Base-by-base conservation (phyloP, 2,797 vertebrate genomes). In the Semotilus atromaculatus region DNA sequence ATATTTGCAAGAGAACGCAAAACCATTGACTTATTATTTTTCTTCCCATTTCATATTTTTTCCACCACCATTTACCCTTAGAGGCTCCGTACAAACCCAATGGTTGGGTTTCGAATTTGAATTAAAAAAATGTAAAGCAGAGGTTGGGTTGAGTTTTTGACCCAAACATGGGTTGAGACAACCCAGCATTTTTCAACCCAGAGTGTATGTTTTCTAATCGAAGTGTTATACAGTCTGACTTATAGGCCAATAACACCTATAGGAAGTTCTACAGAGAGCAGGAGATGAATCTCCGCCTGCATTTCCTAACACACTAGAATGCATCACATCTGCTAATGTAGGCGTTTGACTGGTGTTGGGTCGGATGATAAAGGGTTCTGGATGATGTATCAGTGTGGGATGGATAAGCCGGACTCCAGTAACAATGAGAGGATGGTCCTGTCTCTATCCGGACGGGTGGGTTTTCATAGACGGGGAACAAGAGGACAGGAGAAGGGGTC, bases 371-470 rank as follows among this genome's bases (percentile, higher is more conserved):
- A 64, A 62, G 34, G 21, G 66, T 6, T 55, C 31, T 29, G 23
- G 74, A 26, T 58, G 58, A 68, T 74, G 80, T 81, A 68, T 64
- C 34, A 60, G 62, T 13, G 62, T 70, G n/a, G 29, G 86, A 80
- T 78, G 84, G 86, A 90, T 85, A 86, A 88, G 79, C 83, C 48
- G 5, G 71, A 53, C 75, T 74, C 55, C 31, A 79, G 87, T 87
- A 91, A 95, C 95, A 96, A 95, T 94, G 83, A 89, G 87, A 94
- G 94, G 93, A 93, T 93, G 91, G 88, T 91, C 91, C 83, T 89
- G 86, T 91, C 87, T 88, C 67, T 86, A 84, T 87, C 86, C 86
- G 77, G 86, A 92, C 53, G 43, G 83, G 55, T 81, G 85, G 48
- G 80, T 40, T 84, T 72, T 82, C 64, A 74, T 79, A 81, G 76